Evolutionary conservation across 1,140 invertebrate genomes (phyloP).

Genomic region (Drosophila pseudoananassae): DNA sequence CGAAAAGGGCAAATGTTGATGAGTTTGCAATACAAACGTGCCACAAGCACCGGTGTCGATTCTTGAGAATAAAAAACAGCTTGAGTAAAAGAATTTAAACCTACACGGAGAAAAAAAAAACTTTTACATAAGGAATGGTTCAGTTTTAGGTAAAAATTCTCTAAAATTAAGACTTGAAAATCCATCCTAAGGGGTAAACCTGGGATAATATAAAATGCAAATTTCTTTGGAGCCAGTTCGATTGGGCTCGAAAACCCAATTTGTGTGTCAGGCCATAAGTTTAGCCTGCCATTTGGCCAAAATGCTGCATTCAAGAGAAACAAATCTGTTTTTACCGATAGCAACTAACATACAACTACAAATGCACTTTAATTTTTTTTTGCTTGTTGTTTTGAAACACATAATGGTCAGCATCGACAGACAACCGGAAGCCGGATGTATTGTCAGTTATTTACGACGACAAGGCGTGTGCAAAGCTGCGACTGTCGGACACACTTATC

Average conservation of each 20-base stretch:
- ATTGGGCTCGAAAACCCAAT: conserved; percentile 13
- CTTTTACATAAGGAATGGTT: too few relatives aligned
- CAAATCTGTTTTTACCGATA: conserved; percentile 22
- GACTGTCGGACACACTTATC: conserved; percentile 48
- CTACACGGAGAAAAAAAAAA: not conserved
- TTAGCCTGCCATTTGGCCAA: conserved; percentile 7
- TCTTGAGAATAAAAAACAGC: conserved; percentile 30
- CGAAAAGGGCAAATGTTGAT: conserved; percentile 28
- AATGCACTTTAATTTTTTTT: conserved; percentile 25
- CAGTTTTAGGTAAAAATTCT: too few relatives aligned
- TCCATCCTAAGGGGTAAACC: not conserved
- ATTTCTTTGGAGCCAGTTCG: conserved; percentile 11
- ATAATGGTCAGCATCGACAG: conserved; percentile 11
- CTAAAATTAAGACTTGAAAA: not conserved
- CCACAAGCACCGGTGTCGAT: conserved; percentile 30
- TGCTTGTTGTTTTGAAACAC: conserved; percentile 13
- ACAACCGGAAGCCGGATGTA: conserved; percentile 49
- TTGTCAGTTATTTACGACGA: conserved; percentile 58
- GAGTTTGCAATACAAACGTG: conserved; percentile 34
- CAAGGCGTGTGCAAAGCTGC: conserved; percentile 32
- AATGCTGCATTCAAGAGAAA: not conserved
- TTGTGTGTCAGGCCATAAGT: conserved; percentile 33
- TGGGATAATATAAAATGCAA: conserved; percentile 13
- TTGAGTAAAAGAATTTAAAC: not conserved
- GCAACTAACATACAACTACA: conserved; percentile 11